These are phyloP conservation scores for Steatocranus sp. DNA, from an alignment of 2,797 vertebrate species.

Conservation along the genomic window DNA sequence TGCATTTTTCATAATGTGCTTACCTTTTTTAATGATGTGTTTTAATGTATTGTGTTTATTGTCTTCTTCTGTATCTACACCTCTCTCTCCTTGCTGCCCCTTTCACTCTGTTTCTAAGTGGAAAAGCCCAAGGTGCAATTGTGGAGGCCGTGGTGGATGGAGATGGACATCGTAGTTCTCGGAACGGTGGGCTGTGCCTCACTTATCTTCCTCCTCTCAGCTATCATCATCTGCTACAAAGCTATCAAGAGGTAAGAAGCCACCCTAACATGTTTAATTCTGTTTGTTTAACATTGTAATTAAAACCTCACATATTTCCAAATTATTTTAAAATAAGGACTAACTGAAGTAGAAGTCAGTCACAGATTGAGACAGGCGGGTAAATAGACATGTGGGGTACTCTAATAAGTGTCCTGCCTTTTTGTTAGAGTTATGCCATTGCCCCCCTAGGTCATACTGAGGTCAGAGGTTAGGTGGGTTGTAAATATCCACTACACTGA, in stretches of 20 bases:
- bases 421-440: neutral
- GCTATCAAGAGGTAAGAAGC: slow-evolving; percentile 92
- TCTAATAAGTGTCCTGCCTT: neutral
- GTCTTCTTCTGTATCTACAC: neutral
- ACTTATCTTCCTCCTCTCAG: slow-evolving; percentile 86
- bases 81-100: slow-evolving; percentile 4
- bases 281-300: neutral
- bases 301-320: neutral
- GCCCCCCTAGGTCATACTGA: slow-evolving; percentile 29
- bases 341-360: neutral
- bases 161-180: slow-evolving; percentile 86
- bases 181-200: slow-evolving; percentile 85
- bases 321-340: neutral
- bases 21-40: neutral
- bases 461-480: slow-evolving; percentile 48
- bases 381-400: slow-evolving; percentile 7
- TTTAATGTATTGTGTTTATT: neutral
- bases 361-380: neutral
- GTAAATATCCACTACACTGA: slow-evolving; percentile 36
- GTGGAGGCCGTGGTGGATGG: slow-evolving; percentile 86
- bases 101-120: slow-evolving; percentile 63
- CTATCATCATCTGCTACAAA: slow-evolving; percentile 97
- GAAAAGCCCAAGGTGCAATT: slow-evolving; percentile 72
- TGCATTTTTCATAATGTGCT: neutral
- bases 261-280: neutral